These are phyloP conservation scores for Agapornis roseicollis DNA, from an alignment of 2,113 vertebrate genomes.

Conservation along the genomic window DNA sequence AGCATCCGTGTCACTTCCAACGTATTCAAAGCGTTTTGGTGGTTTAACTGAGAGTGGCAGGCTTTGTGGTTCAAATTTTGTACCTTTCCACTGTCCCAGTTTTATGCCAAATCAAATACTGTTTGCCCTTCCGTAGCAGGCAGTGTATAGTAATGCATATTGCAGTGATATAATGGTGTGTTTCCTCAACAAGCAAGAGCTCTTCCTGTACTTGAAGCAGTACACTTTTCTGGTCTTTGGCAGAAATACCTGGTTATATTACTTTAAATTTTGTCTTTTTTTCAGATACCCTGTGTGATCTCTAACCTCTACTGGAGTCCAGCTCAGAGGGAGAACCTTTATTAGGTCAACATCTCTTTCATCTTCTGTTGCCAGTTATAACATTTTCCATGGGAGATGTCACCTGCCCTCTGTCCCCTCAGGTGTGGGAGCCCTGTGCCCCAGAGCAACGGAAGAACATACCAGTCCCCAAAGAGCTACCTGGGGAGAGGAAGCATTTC, in stretches of 20 bases:
- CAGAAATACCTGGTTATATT: neutral
- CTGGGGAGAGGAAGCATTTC: neutral
- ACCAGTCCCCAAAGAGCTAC: neutral
- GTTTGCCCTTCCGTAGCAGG: neutral
- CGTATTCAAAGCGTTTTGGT: neutral
- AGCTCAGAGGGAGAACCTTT: neutral
- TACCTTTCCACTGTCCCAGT: neutral
- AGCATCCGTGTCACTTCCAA: neutral
- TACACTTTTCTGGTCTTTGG: neutral
- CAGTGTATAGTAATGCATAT: neutral
- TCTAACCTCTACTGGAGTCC: neutral
- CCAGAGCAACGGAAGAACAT: neutral
- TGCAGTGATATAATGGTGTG: neutral
- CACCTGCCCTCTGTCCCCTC: neutral
- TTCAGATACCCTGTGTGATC: neutral
- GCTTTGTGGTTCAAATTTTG: neutral
- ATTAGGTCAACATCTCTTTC: neutral
- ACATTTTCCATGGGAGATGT: neutral
- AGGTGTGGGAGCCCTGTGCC: neutral
- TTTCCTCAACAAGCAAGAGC: neutral
- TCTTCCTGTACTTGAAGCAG: neutral
- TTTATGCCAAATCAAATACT: neutral
- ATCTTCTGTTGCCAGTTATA: neutral
- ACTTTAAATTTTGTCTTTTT: neutral
- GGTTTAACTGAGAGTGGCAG: neutral